Base-by-base conservation (phyloP, 2,797 vertebrate genomes). In the Aplochiton taeniatus region DNA sequence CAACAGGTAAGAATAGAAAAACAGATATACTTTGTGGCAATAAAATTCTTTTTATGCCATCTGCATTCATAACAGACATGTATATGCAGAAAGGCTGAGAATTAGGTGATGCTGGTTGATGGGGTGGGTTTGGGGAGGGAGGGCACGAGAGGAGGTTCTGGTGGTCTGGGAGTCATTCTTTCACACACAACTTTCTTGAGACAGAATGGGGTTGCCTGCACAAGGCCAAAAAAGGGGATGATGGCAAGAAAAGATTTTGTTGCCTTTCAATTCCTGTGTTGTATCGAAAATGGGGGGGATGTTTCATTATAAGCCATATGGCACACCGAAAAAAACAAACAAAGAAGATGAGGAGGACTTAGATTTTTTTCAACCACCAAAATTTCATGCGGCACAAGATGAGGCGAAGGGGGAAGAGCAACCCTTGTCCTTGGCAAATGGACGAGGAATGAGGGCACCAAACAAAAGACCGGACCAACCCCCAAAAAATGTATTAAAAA, bases 21-120 rank as follows among this genome's bases (percentile, higher is more conserved):
- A 95, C 92, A 94, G 90, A 95, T 92, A 94, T 87, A 95, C 93
- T 94, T 90, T 91, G 91, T 94, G 88, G 95, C 96, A 98, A 96
- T 95, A 97, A 98, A 98, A 97, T 91, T 94, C 92, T 96, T 98
- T 98, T 96, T 95, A 95, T 98, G 96, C 96, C 96, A 98, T 98
- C 95, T 94, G 94, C 74, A 91, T 87, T 90, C 88, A 92, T 89
- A 69, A 91, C 89, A 89, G 85, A 90, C 86, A 89, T 93, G 92
- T 91, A 81, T 88, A 88, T 86, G 88, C 85, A 88, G 91, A 90
- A 88, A 82, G 84, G 82, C 82, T 81, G 78, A 83, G 80, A 80
- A 81, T 84, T 88, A 85, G 72, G 74, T 72, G 78, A 77, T 69
- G 76, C 58, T 71, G 71, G 66, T 59, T 51, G 62, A 77, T 73